Evolutionary conservation across 1,140 invertebrate species (phyloP), one percentile per base, ranked within the genome.

Genomic region (Pogonognathellus flavescens): DNA sequence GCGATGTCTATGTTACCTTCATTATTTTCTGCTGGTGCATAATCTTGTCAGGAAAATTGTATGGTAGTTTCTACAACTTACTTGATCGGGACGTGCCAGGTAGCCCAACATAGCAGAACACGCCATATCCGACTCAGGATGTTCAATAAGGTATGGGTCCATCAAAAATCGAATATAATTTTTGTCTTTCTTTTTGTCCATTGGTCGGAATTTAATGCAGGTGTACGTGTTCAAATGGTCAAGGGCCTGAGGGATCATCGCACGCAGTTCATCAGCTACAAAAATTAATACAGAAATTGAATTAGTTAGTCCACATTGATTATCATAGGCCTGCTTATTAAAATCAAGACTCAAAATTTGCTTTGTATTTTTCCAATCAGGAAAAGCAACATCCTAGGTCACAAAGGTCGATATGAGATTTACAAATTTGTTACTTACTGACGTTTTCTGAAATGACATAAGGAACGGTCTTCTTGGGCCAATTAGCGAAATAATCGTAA

Each of bases 91-190:
- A 9, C 13, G 16, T 3, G 25, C 1, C 14, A 0, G 22, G 25
- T 31, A 70, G 22, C 66, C 31, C 22, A 70, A 14, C 5, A 41
- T n/a, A 14, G 66, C 66, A 2, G 6, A 6, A 41, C 66, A 70
- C 7, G 5, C 10, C 16, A 70, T 5, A 22, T 7, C 3, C 0
- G 66, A 70, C 1, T 70, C 22, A 0, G 66, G 66, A 16, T 70
- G 1, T 0, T 3, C 7, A 0, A 70, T 25, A 2, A 70, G 20
- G 2, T 9, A 6, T 7, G 76, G 76, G 10, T 80, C 50, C 76
- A 80, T 80, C 52, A 80, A 20, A 14, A 80, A 80, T 53, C 76
- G 41, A 20, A 80, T 10, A 41, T 49, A 80, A 18, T 80, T 52
- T 20, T 52, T 53, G 16, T 53, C 76, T 22, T 55, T 14, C 3